phyloP scores from a whole-genome alignment of 2,113 vertebrate species.

The Carettochelys insculpta region DNA sequence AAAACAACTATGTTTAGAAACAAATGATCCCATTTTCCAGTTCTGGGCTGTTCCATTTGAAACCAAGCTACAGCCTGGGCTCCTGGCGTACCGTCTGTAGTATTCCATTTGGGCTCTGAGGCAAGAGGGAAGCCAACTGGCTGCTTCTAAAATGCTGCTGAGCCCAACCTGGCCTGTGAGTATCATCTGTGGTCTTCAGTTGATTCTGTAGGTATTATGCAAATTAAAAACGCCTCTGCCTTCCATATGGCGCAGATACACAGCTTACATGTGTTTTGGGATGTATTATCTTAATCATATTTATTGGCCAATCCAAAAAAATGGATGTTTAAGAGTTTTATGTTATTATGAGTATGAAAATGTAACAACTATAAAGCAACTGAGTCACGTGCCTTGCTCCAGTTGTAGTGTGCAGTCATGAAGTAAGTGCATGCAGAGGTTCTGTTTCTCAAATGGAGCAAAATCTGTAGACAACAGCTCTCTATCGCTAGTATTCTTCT shows the following conservation, averaged over 20 bases:
- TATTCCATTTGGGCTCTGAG: background rate
- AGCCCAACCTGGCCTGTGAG: slow-evolving; percentile 66
- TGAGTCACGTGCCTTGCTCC: slow-evolving; percentile 41
- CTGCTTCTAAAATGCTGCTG: slow-evolving; percentile 61
- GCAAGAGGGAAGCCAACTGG: background rate
- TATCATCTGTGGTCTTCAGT: slow-evolving; percentile 74
- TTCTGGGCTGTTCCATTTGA: background rate
- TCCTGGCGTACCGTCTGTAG: background rate
- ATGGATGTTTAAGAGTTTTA: slow-evolving; percentile 39
- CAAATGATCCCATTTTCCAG: slow-evolving; percentile 33
- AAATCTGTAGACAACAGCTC: slow-evolving; percentile 56
- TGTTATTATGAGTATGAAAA: slow-evolving; percentile 27
- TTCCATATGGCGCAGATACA: slow-evolving; percentile 85
- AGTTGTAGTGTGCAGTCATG: slow-evolving; percentile 27
- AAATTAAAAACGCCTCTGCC: slow-evolving; percentile 87
- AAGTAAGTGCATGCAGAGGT: slow-evolving; percentile 7
- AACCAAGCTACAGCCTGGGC: background rate
- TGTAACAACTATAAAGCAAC: slow-evolving; percentile 55
- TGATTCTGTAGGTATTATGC: slow-evolving; percentile 74
- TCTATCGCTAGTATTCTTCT: slow-evolving; percentile 71
- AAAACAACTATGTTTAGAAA: slow-evolving; percentile 42
- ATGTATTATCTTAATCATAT: slow-evolving; percentile 92
- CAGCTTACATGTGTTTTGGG: slow-evolving; percentile 85
- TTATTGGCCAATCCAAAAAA: slow-evolving; percentile 85
- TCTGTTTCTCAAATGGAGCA: slow-evolving; percentile 16